Conservation (phyloP, 64 coral and sea anemone species). For the Platygyra sinensis region DNA sequence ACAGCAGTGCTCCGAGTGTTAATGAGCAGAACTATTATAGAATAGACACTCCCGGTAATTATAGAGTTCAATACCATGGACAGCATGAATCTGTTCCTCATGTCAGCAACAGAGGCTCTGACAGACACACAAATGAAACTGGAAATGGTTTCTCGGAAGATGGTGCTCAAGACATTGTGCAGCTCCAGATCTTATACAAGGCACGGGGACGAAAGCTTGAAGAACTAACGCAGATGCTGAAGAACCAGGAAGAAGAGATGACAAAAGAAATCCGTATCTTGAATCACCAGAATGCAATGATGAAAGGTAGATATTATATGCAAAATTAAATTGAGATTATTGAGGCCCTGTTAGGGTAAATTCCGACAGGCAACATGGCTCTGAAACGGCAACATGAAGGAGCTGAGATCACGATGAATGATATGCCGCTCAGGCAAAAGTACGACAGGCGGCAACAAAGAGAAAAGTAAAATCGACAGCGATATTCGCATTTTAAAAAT, state of each 20-base stretch:
- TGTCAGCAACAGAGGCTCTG: neutral
- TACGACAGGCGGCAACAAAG: too few species aligned
- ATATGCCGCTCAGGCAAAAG: too few species aligned
- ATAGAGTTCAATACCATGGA: conserved; percentile 46
- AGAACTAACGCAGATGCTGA: conserved; percentile 75
- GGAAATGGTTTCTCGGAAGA: neutral
- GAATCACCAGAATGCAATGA: conserved; percentile 80
- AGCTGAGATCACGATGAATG: too few species aligned
- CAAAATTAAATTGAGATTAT: neutral
- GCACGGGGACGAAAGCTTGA: conserved; percentile 90
- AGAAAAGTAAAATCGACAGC: too few species aligned
- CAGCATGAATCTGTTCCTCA: neutral
- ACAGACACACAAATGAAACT: neutral
- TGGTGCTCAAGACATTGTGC: conserved; percentile 16
- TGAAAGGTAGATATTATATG: conserved; percentile 60
- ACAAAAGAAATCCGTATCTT: conserved; percentile 85
- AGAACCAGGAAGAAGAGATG: conserved; percentile 84
- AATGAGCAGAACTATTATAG: conserved; percentile 30
- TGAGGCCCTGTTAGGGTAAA: too few species aligned
- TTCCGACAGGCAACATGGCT: too few species aligned
- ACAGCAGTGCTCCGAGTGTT: neutral
- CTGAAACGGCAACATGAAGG: too few species aligned
- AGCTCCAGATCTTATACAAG: conserved; percentile 85
- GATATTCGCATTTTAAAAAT: too few species aligned
- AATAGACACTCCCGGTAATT: conserved; percentile 45